Evolutionary conservation across 2,888 invertebrate species (phyloP), one percentile per base, ranked within the genome.

Genomic region (Drosophila neonasuta): DNA sequence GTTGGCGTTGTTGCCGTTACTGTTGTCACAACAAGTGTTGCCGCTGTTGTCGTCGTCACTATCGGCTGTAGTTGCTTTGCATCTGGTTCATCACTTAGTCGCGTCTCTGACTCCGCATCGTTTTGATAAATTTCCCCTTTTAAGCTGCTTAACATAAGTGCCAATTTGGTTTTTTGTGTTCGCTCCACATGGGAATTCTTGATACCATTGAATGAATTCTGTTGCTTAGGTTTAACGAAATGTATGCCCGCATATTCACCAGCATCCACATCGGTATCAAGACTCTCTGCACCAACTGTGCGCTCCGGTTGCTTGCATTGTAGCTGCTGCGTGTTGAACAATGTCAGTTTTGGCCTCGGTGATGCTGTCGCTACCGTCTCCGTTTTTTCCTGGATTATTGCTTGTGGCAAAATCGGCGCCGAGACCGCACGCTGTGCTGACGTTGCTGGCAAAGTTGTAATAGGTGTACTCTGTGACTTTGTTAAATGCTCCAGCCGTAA

Each of bases 151-250:
- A 91, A 62, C 90, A 91, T 90, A 13, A 91, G 64, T 0, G 90
- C 90, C 36, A 91, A 59, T 71, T 90, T 91, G 0, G 89, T 88
- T 72, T 90, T 89, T 51, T 90, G 88, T 2, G 88, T 89, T 17
- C 88, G 85, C 52, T 89, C 89, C 17, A 90, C 70, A 7, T 84
- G 71, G 1, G 81, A 69, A 64, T 89, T 90, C 56, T 79, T 85
- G 0, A 63, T 66, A 10, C 68, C 70, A 3, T 66, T 71, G 7
- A 78, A 32, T 0, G 87, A 75, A 29, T 79, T 73, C 5, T 80
- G 77, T 52, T 86, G 84, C 64, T 90, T 90, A 0, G 91, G 91
- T 56, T 89, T 90, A 0, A 91, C 90, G 75, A 91, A 91, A 24
- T 87, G 79, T 64, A 90, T 90, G 0, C 88, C 88, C 2, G 84